Conservation (phyloP, 2,888 invertebrate species). For the Elgonia sp. region DNA sequence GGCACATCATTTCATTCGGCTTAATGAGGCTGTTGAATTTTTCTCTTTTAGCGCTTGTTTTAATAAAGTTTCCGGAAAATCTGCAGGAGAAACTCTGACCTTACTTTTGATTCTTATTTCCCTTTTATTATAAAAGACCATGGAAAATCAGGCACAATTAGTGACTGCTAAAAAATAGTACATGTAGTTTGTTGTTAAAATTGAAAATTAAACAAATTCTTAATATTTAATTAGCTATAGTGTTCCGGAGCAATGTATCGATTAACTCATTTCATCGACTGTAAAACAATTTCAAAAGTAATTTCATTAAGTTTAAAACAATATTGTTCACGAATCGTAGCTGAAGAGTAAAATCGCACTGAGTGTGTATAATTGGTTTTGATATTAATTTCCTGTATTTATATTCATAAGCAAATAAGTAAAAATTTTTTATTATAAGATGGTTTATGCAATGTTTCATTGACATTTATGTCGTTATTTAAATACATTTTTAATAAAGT, state of each 20-base stretch:
- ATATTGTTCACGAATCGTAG: not conserved
- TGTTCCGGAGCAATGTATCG: not conserved
- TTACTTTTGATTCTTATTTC: not conserved
- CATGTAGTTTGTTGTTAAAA: too few relatives aligned
- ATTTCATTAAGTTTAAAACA: slow-evolving; percentile 11
- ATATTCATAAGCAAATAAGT: too few relatives aligned
- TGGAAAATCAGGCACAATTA: not conserved
- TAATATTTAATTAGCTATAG: not conserved
- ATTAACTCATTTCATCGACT: not conserved
- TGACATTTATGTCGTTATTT: too few relatives aligned
- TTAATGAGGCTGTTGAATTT: slow-evolving; percentile 16
- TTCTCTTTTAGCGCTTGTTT: slow-evolving; percentile 4
- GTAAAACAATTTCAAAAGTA: slow-evolving; percentile 4
- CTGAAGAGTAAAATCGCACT: not conserved
- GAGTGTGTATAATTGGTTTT: not conserved
- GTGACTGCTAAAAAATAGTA: too few relatives aligned
- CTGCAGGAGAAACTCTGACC: not conserved
- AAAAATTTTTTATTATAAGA: too few relatives aligned
- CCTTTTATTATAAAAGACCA: not conserved
- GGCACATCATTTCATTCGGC: slow-evolving; percentile 17
- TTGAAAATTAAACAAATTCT: not conserved
- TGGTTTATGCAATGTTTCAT: too few relatives aligned
- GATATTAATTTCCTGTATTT: not conserved
- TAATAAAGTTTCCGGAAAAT: slow-evolving; percentile 32
- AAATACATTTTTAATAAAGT: too few relatives aligned